Evolutionary conservation across 2,888 invertebrate species (phyloP).

Genomic region (Shargacucullia verbasci): DNA sequence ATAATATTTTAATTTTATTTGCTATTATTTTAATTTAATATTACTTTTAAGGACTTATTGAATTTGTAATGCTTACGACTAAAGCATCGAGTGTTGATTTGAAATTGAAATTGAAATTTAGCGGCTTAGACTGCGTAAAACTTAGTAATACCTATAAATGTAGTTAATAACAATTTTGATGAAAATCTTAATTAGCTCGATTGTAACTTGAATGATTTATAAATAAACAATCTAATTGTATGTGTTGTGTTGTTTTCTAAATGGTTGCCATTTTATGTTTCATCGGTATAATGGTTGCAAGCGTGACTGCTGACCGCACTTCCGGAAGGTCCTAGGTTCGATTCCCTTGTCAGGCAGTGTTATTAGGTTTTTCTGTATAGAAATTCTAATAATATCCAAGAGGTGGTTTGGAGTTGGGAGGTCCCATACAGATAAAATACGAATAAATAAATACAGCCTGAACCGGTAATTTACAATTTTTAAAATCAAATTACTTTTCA

Average conservation of each 20-base stretch:
- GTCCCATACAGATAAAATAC: too few relatives aligned
- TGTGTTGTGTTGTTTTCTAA: slow-evolving; percentile 12
- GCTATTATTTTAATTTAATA: slow-evolving; percentile 26
- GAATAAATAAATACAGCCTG: too few relatives aligned
- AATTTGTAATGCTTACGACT: slow-evolving; percentile 42
- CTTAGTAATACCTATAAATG: slow-evolving; percentile 17
- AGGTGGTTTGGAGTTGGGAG: too few relatives aligned
- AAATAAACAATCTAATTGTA: slow-evolving; percentile 57
- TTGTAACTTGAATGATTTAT: slow-evolving; percentile 54
- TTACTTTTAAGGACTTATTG: slow-evolving; percentile 24
- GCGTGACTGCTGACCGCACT: too few relatives aligned
- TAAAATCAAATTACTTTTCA: too few relatives aligned
- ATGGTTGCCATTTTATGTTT: too few relatives aligned
- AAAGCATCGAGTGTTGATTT: slow-evolving; percentile 23
- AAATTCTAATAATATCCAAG: too few relatives aligned
- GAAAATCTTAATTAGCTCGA: slow-evolving; percentile 36
- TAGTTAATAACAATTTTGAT: slow-evolving; percentile 24
- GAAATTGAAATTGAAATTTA: slow-evolving; percentile 31
- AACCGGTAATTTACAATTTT: too few relatives aligned
- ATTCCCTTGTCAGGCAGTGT: too few relatives aligned
- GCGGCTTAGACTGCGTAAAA: background rate
- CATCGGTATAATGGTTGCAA: too few relatives aligned
- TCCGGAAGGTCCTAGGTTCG: too few relatives aligned
- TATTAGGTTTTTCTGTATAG: too few relatives aligned
- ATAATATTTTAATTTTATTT: slow-evolving; percentile 54